A percentile compares a stretch with the other conserved stretches of the same genome.
phyloP scores from a whole-genome alignment of 1,140 invertebrate genomes.

The Pogonomyrmex barbatus region DNA sequence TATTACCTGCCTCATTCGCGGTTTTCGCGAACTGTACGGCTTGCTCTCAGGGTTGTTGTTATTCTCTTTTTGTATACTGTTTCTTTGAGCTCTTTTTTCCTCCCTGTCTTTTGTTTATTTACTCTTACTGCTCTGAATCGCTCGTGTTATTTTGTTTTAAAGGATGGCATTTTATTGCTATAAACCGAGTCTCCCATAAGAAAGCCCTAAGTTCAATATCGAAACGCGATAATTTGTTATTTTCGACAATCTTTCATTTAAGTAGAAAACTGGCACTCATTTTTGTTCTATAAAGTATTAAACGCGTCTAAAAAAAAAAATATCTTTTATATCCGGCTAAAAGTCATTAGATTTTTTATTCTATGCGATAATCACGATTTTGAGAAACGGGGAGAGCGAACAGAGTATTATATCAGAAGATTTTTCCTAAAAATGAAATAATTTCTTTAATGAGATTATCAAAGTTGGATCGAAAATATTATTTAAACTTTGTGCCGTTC shows the following conservation, averaged over 20 bases:
- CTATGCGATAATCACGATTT: conserved; percentile 8
- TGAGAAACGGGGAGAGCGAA: conserved; percentile 20
- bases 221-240: neutral
- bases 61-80: conserved; percentile 59
- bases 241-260: conserved; percentile 20
- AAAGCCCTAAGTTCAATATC: neutral
- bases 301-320: neutral
- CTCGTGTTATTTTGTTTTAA: conserved; percentile 36
- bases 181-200: neutral
- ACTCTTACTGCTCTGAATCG: conserved; percentile 28
- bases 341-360: conserved; percentile 6
- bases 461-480: neutral
- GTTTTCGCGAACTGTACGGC: conserved; percentile 62
- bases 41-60: conserved; percentile 84
- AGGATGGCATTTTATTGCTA: conserved; percentile 1
- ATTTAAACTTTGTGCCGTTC: neutral
- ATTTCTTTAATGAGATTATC: neutral
- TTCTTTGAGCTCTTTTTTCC: conserved; percentile 49
- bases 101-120: conserved; percentile 45
- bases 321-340: neutral
- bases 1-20: conserved; percentile 73
- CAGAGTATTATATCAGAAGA: neutral
- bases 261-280: neutral
- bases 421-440: no score
- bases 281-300: neutral